Evolutionary conservation across 2,797 vertebrate genomes (phyloP), one percentile per base, ranked within the genome.

Genomic region (Eulemur coronatus): DNA sequence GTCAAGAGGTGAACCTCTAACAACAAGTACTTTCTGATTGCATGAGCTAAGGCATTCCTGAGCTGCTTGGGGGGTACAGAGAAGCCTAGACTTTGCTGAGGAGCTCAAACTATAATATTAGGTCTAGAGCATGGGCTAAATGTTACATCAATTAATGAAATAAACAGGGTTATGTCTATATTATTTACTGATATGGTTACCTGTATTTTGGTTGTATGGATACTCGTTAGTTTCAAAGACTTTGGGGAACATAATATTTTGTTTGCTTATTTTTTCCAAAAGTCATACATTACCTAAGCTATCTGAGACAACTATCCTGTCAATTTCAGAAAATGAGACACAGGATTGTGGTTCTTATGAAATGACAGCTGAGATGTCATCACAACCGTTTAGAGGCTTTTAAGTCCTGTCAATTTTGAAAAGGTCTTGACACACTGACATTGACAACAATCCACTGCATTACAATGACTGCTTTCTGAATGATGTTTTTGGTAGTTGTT

Each of bases 241-340:
- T 50, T 73, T 41, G 20, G 86, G 85, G 76, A 89, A 76, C 38
- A 65, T 8, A 63, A 7, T 61, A 55, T 86, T 89, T 75, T 82
- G 61, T 70, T 87, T 81, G 65, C 9, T 24, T 84, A 46, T 69
- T 91, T 96, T 96, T 97, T 91, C 8, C 50, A 73, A 96, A 93
- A 67, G 55, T 84, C 63, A 70, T 38, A 20, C 41, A 65, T 91
- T 86, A 48, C 69, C 46, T 87, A 85, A 18, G 20, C 8, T 89
- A 78, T 80, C 61, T 59, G 50, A 69, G 59, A 84, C 43, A 12
- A 30, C 35, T 33, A 7, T 1, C 46, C 41, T 87, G 86, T 15
- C 89, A 93, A 0, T 59, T 69, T 95, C 48, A 89, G 73, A 84
- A 94, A 95, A 92, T 15, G 85, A 93, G 10, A 87, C 3, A 12